Percentiles rank a stretch among this genome's conserved stretches.
These are phyloP conservation scores for Cephus pygmeus DNA, from an alignment of 2,888 invertebrate genomes.

Conservation along the genomic window DNA sequence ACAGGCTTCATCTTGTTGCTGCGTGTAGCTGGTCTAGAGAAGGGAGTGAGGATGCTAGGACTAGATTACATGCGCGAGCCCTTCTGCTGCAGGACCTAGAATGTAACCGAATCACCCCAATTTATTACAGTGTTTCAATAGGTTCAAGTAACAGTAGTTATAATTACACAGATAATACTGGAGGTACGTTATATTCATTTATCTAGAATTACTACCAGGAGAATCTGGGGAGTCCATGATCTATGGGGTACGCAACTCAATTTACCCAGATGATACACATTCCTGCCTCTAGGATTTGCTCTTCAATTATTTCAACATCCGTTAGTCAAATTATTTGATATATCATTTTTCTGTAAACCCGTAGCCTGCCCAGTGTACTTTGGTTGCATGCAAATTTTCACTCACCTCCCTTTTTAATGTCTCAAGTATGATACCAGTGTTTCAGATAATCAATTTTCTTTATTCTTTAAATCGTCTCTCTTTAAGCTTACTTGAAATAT, in stretches of 20 bases:
- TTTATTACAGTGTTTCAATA: constrained; percentile 28
- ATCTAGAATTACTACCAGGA: not conserved
- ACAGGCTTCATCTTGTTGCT: constrained; percentile 56
- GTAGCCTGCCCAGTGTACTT: not conserved
- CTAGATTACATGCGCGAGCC: constrained; percentile 88
- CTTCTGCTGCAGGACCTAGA: constrained; percentile 87
- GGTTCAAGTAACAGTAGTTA: not conserved
- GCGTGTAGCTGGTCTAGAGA: constrained; percentile 40
- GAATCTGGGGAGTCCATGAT: not conserved
- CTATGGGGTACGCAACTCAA: not conserved
- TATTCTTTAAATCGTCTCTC: not conserved
- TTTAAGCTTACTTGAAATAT: not conserved
- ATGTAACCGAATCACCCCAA: constrained; percentile 42
- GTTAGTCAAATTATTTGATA: not conserved
- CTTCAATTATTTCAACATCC: not conserved
- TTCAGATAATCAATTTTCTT: not conserved
- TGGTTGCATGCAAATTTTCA: not conserved
- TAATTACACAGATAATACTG: not conserved
- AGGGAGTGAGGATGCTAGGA: constrained; percentile 45
- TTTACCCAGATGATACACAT: not conserved
- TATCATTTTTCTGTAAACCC: not conserved
- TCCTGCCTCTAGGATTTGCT: not conserved
- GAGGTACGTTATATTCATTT: not conserved
- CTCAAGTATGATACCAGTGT: not conserved
- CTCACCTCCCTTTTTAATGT: not conserved